A percentile compares a stretch with the other conserved stretches of the same genome.
Evolutionary conservation across 1,140 invertebrate species (phyloP).

Genomic region (Lucilia cuprina): DNA sequence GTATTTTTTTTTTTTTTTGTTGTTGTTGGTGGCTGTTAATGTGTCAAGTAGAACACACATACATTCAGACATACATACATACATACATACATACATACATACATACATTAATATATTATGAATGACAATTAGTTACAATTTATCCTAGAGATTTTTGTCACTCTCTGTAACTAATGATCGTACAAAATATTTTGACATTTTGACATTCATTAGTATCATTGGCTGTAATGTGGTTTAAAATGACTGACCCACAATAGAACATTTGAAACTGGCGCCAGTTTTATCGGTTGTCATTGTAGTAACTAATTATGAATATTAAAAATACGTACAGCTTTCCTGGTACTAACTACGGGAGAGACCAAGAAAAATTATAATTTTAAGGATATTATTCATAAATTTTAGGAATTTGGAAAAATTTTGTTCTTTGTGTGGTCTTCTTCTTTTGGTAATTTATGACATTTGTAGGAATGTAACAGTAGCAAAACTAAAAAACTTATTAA

Average conservation of each 20-base stretch:
- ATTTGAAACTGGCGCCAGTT: slow-evolving; percentile 31
- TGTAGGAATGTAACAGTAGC: not conserved
- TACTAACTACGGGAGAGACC: not conserved
- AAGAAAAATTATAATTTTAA: not conserved
- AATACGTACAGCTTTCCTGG: not conserved
- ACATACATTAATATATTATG: no score
- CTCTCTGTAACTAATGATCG: not conserved
- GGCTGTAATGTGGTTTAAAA: not conserved
- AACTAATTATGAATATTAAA: slow-evolving; percentile 29
- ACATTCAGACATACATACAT: not conserved
- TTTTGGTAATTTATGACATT: not conserved
- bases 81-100: not conserved
- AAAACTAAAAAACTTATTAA: not conserved
- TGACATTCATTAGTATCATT: slow-evolving; percentile 9
- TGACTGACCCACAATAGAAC: not conserved
- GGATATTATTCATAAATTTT: not conserved
- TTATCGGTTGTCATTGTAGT: not conserved
- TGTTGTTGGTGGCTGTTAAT: not conserved
- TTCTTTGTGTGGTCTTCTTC: not conserved
- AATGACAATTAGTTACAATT: not conserved
- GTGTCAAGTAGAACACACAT: not conserved
- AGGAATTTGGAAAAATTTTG: not conserved
- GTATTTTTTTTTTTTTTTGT: not conserved
- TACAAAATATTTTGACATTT: slow-evolving; percentile 28
- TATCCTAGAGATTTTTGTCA: not conserved